phyloP scores from a whole-genome alignment of 2,888 invertebrate species.

The Lacanobia oleracea region DNA sequence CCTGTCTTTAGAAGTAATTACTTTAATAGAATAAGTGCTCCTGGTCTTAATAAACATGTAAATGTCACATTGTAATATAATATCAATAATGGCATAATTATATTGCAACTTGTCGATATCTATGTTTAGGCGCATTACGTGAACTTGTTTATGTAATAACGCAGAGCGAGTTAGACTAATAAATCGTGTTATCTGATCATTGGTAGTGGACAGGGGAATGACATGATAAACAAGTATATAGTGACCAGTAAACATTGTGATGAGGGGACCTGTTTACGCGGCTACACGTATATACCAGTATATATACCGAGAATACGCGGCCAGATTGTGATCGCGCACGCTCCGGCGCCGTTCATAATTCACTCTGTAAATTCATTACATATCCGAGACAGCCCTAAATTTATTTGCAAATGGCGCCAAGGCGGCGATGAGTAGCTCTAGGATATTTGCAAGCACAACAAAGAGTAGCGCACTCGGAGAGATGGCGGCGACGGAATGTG shows the following conservation, averaged over 20 bases:
- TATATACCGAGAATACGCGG: slow-evolving; percentile 70
- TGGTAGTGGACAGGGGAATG: slow-evolving; percentile 69
- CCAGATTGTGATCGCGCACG: slow-evolving; percentile 85
- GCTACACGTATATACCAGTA: slow-evolving; percentile 28
- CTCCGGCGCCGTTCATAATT: slow-evolving; percentile 85
- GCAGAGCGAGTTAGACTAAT: slow-evolving; percentile 63
- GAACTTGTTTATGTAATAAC: slow-evolving; percentile 38
- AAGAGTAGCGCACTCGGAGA: slow-evolving; percentile 74
- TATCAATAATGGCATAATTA: slow-evolving; percentile 63
- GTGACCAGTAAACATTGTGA: slow-evolving; percentile 76
- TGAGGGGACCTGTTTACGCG: slow-evolving; percentile 82
- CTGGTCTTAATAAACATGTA: slow-evolving; percentile 62
- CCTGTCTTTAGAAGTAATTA: slow-evolving; percentile 55
- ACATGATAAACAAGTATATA: slow-evolving; percentile 73
- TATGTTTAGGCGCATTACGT: slow-evolving; percentile 40
- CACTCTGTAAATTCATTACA: slow-evolving; percentile 88
- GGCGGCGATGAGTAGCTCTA: slow-evolving; percentile 83
- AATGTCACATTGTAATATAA: slow-evolving; percentile 63
- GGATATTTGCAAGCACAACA: slow-evolving; percentile 84
- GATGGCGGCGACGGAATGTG: slow-evolving; percentile 68
- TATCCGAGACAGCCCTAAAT: slow-evolving; percentile 88
- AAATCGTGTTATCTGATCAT: slow-evolving; percentile 74
- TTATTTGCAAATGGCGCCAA: slow-evolving; percentile 89
- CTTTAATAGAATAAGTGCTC: slow-evolving; percentile 63
- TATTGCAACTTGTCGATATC: slow-evolving; percentile 48